phyloP scores from a whole-genome alignment of 2,797 vertebrate genomes.

The Cyprinodon diabolis region DNA sequence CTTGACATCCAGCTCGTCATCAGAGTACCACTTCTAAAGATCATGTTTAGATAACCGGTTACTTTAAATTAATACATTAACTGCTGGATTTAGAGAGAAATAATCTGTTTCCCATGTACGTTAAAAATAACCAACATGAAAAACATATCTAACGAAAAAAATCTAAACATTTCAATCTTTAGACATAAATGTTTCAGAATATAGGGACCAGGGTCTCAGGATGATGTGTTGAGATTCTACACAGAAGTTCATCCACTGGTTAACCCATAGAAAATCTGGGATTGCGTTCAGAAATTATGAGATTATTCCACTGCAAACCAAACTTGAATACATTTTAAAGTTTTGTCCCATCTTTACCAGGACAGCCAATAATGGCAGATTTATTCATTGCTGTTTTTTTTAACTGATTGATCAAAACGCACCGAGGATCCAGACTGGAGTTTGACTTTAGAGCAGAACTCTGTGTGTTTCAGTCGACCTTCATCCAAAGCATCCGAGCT shows the following conservation, averaged over 20 bases:
- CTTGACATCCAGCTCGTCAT: slow-evolving; percentile 82
- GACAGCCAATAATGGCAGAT: background rate
- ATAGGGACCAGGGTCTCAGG: background rate
- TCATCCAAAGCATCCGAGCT: slow-evolving; percentile 63
- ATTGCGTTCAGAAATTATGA: no score
- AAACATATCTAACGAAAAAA: background rate
- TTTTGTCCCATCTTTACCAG: background rate
- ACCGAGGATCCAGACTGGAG: slow-evolving; percentile 72
- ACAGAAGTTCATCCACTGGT: no score
- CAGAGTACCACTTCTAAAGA: slow-evolving; percentile 84
- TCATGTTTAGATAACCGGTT: background rate
- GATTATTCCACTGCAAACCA: background rate
- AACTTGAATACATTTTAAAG: background rate
- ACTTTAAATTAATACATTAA: background rate
- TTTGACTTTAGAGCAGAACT: slow-evolving; percentile 78
- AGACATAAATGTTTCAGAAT: background rate
- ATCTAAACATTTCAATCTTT: background rate
- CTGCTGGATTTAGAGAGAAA: background rate
- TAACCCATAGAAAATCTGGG: no score
- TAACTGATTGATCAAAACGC: slow-evolving; percentile 40
- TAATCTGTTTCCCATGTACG: no score
- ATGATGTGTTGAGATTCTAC: no score
- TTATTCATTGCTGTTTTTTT: background rate
- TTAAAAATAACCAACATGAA: background rate
- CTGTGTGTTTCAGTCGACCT: slow-evolving; percentile 58